A percentile compares a stretch with the other conserved stretches of the same genome.
Conservation (phyloP, 35 echinoderm and acorn worm species). For the Patiria miniata region DNA sequence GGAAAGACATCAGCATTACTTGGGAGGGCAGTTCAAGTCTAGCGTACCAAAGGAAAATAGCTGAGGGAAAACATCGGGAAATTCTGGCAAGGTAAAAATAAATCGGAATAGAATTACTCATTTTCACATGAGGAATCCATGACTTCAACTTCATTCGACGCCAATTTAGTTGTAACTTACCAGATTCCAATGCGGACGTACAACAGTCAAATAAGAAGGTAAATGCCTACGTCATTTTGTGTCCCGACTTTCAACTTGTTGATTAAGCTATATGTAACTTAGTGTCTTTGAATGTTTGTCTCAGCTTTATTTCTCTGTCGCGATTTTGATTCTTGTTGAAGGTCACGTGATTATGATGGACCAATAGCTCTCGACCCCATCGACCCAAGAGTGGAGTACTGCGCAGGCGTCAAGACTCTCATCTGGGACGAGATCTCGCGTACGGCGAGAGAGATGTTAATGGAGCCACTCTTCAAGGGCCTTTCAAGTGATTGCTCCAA, state of each 20-base stretch:
- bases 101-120: background rate
- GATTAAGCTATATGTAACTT: background rate
- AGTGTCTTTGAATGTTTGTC: background rate
- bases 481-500: background rate
- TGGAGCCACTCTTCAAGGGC: background rate
- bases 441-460: constrained; percentile 14
- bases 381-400: constrained; percentile 11
- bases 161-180: background rate
- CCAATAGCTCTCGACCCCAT: constrained; percentile 23
- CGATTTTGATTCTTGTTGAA: background rate
- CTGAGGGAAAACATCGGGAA: background rate
- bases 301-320: background rate
- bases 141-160: background rate
- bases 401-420: constrained; percentile 5
- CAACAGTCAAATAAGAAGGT: background rate
- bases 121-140: background rate
- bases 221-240: background rate
- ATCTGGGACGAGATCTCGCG: constrained; percentile 31
- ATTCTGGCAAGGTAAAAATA: constrained; percentile 12
- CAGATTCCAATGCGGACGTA: background rate
- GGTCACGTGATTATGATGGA: background rate
- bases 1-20: background rate
- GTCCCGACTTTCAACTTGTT: background rate
- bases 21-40: background rate
- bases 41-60: background rate